Evolutionary conservation across 1,140 invertebrate species (phyloP).

Genomic region (Mactra quadrangularis): DNA sequence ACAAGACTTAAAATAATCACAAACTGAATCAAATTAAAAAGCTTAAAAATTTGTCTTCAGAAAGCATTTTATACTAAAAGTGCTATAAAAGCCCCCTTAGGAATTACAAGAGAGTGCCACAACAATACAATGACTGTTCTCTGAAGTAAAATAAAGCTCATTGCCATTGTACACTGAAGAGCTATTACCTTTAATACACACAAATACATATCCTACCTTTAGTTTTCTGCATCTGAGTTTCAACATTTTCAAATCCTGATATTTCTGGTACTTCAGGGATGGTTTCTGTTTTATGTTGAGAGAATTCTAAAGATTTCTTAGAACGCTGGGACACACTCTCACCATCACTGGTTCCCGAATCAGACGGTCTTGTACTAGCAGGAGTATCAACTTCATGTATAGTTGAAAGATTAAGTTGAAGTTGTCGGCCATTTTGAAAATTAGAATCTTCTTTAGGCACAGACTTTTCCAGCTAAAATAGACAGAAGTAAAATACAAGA

Average conservation of each 20-base stretch:
- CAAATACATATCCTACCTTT: too few relatives aligned
- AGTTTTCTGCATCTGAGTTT: constrained; percentile 53
- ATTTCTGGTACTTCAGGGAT: constrained; percentile 28
- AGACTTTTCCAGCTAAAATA: background rate
- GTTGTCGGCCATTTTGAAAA: constrained; percentile 24
- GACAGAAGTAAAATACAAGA: background rate
- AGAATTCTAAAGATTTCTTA: constrained; percentile 36
- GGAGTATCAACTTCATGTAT: constrained; percentile 74
- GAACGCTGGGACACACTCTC: constrained; percentile 34
- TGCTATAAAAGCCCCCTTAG: too few relatives aligned
- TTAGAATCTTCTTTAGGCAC: background rate
- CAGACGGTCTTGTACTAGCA: constrained; percentile 33
- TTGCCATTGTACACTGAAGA: too few relatives aligned
- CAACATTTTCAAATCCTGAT: constrained; percentile 32
- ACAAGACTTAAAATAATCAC: too few relatives aligned
- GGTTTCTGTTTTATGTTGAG: background rate
- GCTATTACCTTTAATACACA: too few relatives aligned
- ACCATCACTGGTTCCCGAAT: constrained; percentile 34
- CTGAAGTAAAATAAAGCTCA: too few relatives aligned
- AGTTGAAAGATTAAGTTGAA: constrained; percentile 68
- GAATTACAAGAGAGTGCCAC: too few relatives aligned
- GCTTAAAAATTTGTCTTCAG: too few relatives aligned
- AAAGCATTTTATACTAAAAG: too few relatives aligned
- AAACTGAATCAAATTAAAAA: too few relatives aligned
- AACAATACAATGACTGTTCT: too few relatives aligned